Evolutionary conservation across 1,140 invertebrate genomes (phyloP), one percentile per base, ranked within the genome.

Genomic region (Drosophila elegans): DNA sequence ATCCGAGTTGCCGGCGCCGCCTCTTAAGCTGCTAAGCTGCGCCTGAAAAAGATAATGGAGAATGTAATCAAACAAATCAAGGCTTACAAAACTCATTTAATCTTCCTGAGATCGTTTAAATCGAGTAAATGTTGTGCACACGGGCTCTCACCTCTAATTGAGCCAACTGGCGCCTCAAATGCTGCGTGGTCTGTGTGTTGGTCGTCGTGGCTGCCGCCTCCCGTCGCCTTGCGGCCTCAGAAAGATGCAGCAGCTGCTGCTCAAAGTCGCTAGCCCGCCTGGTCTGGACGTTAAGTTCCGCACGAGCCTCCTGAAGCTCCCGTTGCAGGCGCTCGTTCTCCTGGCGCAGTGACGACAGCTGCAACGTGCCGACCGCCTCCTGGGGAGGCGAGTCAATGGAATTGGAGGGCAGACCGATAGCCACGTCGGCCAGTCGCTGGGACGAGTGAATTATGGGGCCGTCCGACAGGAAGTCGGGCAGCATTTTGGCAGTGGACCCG

Each of bases 401-500:
- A 91, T 66, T 85, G 5, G 72, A 83, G 13, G 90, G 80, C 52
- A 81, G 62, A 10, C 92, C 86, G 54, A 92, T 92, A 32, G 93
- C 92, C 49, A 92, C 91, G 63, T 95, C 94, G 6, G 93, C 92
- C 42, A 93, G 80, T 11, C 93, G 84, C 56, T 92, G 92, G 25
- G 91, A 92, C 32, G 93, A 91, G 74, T 93, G 93, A 64, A 93
- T 93, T 67, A 96, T 95, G 11, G 95, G 95, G 10, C 95, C 95
- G 90, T 96, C 95, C 12, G 95, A 95, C 36, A 96, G 93, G 92
- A 96, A 96, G 78, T 96, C 95, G 13, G 95, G 95, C 52, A 96
- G 92, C 89, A 95, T 94, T 91, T 95, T 90, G 4, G 56, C 80
- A 0, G 67, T 80, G 3, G 78, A 77, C 4, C 89, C 75, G 42